Base-by-base conservation (phyloP, 2,888 invertebrate genomes). In the Apotomis turbidana region DNA sequence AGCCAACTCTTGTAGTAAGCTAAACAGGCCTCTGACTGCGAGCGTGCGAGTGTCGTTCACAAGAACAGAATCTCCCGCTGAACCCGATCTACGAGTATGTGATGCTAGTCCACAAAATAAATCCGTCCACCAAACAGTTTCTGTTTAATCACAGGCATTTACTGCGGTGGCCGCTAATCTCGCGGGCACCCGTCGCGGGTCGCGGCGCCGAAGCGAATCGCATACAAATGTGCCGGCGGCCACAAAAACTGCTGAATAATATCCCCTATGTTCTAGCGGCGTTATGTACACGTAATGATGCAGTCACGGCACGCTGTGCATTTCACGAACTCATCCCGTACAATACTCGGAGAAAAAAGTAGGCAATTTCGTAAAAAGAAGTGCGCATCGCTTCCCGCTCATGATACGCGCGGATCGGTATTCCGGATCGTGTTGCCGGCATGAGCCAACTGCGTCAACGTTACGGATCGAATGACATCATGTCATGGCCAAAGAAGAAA, bases 161-260 rank as follows among this genome's bases (percentile, higher is more conserved):
- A 82, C 81, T 80, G 79, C 79, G 82, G 83, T 83, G 85, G 85
- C 83, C 87, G 87, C 89, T 90, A 90, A 91, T 91, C 88, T 89
- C 86, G 84, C 86, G 83, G 85, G 81, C 86, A 85, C 83, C 86
- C 85, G 82, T 81, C 87, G 85, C 87, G 85, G 85, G 82, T 81
- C 87, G 85, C 87, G 85, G 85, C 87, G 85, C 87, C 86, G 85
- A 83, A 88, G 88, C 89, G 90, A 87, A 91, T 88, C 87, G 89
- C 89, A 91, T 90, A 91, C 90, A 90, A 91, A 91, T 90, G 88
- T 84, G 83, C 87, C 87, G 83, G 80, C 82, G 82, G 83, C 79
- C 81, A 79, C 78, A 91, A 90, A 91, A 91, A 91, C 86, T 88
- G 88, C 89, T 90, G 89, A 89, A 88, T 90, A 90, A 91, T 87